Conservation (phyloP, 2,888 invertebrate genomes). For the Acanthoscelides obtectus region DNA sequence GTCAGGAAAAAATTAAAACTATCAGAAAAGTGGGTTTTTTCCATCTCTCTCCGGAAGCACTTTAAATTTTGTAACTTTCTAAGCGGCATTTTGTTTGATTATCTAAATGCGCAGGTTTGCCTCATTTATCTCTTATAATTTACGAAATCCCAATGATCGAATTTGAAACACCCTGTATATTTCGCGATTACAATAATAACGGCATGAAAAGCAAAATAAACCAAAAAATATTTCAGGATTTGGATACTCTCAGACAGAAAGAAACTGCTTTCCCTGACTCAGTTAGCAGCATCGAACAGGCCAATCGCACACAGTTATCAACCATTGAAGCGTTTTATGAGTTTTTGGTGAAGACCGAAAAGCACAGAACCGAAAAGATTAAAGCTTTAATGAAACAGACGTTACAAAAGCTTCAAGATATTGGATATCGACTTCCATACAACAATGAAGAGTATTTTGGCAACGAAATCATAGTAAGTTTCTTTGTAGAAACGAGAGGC, state of each 20-base stretch:
- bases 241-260: background rate
- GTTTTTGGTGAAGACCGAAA: constrained; percentile 27
- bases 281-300: constrained; percentile 9
- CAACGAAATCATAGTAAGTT: constrained; percentile 35
- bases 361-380: constrained; percentile 28
- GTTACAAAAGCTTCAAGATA: constrained; percentile 30
- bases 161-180: too few relatives aligned
- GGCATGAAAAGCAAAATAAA: too few relatives aligned
- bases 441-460: constrained; percentile 38
- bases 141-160: too few relatives aligned
- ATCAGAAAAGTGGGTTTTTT: too few relatives aligned
- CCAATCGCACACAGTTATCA: constrained; percentile 14
- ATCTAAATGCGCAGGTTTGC: too few relatives aligned
- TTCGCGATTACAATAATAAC: too few relatives aligned
- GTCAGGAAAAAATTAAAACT: too few relatives aligned
- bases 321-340: constrained; percentile 26
- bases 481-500: background rate
- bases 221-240: background rate
- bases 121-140: too few relatives aligned
- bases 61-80: too few relatives aligned
- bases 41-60: too few relatives aligned
- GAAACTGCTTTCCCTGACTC: constrained; percentile 16
- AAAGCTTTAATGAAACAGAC: constrained; percentile 31
- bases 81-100: too few relatives aligned
- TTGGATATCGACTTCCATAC: constrained; percentile 33